Conservation (phyloP, 2,888 invertebrate species). For the Chymomyza fuscimana region DNA sequence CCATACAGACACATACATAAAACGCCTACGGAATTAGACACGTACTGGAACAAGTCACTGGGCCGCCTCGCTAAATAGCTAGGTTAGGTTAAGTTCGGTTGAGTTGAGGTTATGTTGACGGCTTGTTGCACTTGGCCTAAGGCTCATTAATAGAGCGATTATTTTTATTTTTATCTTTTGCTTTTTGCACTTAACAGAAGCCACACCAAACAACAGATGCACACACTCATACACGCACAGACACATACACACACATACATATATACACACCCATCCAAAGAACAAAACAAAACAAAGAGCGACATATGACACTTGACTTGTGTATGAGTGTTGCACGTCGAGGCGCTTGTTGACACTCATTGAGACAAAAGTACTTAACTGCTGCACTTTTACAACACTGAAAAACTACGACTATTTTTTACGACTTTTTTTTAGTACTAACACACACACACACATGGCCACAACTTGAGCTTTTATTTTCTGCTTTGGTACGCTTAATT, state of each 20-base stretch:
- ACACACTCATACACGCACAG: slow-evolving; percentile 32
- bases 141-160: slow-evolving; percentile 72
- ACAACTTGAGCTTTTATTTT: slow-evolving; percentile 57
- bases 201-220: slow-evolving; percentile 6
- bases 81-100: slow-evolving; percentile 43
- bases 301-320: slow-evolving; percentile 32
- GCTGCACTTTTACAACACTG: slow-evolving; percentile 61
- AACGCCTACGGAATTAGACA: background rate
- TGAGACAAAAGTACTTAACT: slow-evolving; percentile 74
- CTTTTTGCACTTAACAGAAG: slow-evolving; percentile 15
- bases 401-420: slow-evolving; percentile 20
- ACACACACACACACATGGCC: slow-evolving; percentile 2
- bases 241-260: slow-evolving; percentile 21
- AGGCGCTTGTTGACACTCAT: slow-evolving; percentile 70
- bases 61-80: slow-evolving; percentile 40
- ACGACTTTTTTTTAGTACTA: slow-evolving; percentile 9
- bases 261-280: slow-evolving; percentile 17
- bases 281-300: background rate
- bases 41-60: background rate
- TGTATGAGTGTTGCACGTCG: slow-evolving; percentile 40
- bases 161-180: slow-evolving; percentile 44
- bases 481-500: slow-evolving; percentile 68
- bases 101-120: slow-evolving; percentile 57
- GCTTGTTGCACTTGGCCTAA: slow-evolving; percentile 74
- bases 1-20: background rate